Conservation (phyloP, 2,113 vertebrate species). For the Nothoprocta pentlandii region DNA sequence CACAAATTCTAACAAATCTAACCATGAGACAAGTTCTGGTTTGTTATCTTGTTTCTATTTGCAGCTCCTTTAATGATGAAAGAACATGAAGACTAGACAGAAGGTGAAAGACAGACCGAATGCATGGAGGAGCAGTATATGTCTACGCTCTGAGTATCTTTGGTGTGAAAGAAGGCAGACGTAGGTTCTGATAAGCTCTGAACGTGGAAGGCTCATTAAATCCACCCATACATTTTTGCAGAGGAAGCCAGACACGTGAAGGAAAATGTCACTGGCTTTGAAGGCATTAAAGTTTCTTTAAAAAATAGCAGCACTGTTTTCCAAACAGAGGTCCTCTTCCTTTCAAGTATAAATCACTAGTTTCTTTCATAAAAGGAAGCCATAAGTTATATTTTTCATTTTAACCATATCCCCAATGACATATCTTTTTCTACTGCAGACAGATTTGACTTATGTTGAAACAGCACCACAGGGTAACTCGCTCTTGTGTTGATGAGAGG, state of each 20-base stretch:
- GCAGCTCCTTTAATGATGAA: neutral
- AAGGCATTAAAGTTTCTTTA: neutral
- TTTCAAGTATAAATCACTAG: neutral
- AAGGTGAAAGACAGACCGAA: neutral
- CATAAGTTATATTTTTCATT: neutral
- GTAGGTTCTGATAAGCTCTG: neutral
- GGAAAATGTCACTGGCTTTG: neutral
- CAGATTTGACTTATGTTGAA: neutral
- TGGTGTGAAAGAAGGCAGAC: neutral
- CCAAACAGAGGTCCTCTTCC: neutral
- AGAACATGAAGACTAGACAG: neutral
- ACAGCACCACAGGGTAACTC: neutral
- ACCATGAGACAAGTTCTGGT: neutral
- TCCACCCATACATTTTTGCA: accelerated
- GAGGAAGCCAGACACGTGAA: neutral
- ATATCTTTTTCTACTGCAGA: neutral
- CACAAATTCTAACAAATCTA: neutral
- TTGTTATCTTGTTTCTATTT: neutral
- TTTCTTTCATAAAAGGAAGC: neutral
- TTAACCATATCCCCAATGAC: neutral
- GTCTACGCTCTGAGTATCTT: neutral
- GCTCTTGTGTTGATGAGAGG: neutral
- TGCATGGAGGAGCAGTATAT: neutral
- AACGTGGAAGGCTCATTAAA: neutral
- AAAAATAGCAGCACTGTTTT: neutral